Evolutionary conservation across 2,888 invertebrate genomes (phyloP), one percentile per base, ranked within the genome.

Genomic region (Agonopterix arenella): DNA sequence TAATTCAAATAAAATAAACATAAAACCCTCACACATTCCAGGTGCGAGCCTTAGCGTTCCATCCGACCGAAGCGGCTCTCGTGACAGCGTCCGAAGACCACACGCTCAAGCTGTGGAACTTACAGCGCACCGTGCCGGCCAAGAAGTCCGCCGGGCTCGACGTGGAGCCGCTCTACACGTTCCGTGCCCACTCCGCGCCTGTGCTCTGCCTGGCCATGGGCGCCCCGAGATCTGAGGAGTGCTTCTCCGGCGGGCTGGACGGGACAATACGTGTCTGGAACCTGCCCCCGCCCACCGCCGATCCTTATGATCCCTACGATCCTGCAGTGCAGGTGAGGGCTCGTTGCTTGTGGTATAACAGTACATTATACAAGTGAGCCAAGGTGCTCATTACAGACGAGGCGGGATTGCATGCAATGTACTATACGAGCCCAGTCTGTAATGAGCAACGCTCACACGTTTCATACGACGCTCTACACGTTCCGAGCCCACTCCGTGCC

Each of bases 1-100:
- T 4, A 4, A 18, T 18, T 18, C 18, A 18, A 18, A 18, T 18
- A 18, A 18, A 18, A 18, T 18, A 18, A 18, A 18, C 4, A 18
- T 18, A 18, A 18, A 18, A 28, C 7, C 28, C 5, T 28, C 28
- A 28, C 4, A 40, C 9, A 16, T 52, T 50, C 8, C 45, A 90
- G 90, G 96, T 97, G 45, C 92, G 97, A 68, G 96, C 97, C 55
- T 90, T 98, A 52, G 96, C 96, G 62, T 98, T 98, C 90, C 97
- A 97, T 88, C 98, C 98, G 50, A 95, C 94, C 57, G 98, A 99
- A 77, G 96, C 98, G 52, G 97, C 99, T 52, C 91, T 99, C 53
- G 96, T 99, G 71, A 99, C 99, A 36, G 99, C 98, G 41, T 98
- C 98, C 52, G 99, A 99, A 84, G 99, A 99, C 90, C 98, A 98